Evolutionary conservation across 1,140 invertebrate species (phyloP), one percentile per base, ranked within the genome.

Genomic region (Bombus waltoni): DNA sequence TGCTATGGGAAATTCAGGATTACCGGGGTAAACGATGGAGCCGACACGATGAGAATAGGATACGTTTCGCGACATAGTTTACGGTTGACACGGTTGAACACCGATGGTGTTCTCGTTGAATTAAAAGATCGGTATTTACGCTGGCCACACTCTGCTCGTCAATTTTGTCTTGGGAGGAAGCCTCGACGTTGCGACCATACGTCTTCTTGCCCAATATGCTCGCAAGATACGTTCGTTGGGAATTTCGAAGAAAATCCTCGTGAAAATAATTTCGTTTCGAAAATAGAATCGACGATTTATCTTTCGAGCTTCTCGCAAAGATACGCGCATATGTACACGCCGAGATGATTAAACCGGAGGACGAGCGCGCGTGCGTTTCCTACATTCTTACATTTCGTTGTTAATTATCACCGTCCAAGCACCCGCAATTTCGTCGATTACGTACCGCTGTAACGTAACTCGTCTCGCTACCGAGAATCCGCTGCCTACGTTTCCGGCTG

Each of bases 1-100:
- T 90, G 90, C 87, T 87, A 92, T 92, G 88, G 88, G 88, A 90
- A 92, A 90, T 91, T 89, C 81, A 81, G 83, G 81, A 91, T 88
- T 91, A 77, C 86, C 86, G 68, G 82, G 88, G 72, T 87, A 87
- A 90, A 86, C 77, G 81, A 87, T 86, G 66, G 18, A 77, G 78
- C 47, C 32, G 11, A 68, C 47, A 40, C 71, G 40, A 85, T 57
- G 65, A 78, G 66, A 76, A 73, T 68, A 65, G 77, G 66, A 38
- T 32, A 42, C 65, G 68, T 65, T 75, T 73, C 53, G 35, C 42
- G 47, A 38, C 66, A 59, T 53, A 62, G 87, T 73, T n/a, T 13
- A 78, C 77, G 62, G 40, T 15, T 70, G 18, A 32, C 47, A 13
- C 1, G 13, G 35, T 3, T 77, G 32, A 32, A 32, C 44, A 1